Percentiles rank a stretch among this genome's conserved stretches.
Conservation (phyloP, 2,113 vertebrate genomes). For the Gadus chalcogrammus region DNA sequence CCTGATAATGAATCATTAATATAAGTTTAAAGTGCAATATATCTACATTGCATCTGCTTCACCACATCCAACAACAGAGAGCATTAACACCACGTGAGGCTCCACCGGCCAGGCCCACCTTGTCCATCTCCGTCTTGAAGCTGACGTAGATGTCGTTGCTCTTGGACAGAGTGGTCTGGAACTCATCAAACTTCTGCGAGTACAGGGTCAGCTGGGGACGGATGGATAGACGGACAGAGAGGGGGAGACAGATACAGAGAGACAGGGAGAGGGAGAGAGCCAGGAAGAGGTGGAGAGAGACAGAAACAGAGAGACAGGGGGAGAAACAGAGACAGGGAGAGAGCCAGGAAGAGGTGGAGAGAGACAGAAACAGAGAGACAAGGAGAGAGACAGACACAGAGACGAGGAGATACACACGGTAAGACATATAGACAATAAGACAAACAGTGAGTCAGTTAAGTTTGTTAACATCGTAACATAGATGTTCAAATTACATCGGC, state of each 20-base stretch:
- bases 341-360: too few relatives aligned
- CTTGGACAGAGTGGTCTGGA: slow-evolving; percentile 90
- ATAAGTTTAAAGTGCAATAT: too few relatives aligned
- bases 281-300: too few relatives aligned
- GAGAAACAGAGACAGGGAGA: too few relatives aligned
- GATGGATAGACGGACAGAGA: slow-evolving; percentile 2
- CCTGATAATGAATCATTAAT: too few relatives aligned
- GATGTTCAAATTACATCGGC: too few relatives aligned
- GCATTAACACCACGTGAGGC: neutral
- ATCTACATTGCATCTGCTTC: neutral
- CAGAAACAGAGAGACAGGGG: too few relatives aligned
- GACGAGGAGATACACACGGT: neutral
- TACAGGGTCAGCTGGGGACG: slow-evolving; percentile 85
- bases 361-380: neutral
- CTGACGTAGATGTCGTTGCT: slow-evolving; percentile 92
- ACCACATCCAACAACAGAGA: neutral
- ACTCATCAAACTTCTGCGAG: slow-evolving; percentile 94
- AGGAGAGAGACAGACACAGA: neutral
- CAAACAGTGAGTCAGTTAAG: too few relatives aligned
- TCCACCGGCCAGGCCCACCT: slow-evolving; percentile 68
- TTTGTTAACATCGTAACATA: too few relatives aligned
- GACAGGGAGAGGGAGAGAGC: too few relatives aligned
- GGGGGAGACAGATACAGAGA: neutral
- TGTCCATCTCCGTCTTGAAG: slow-evolving; percentile 98
- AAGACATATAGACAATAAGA: too few relatives aligned